Conservation (phyloP, 2,113 vertebrate genomes). For the Oreotrochilus melanogaster region DNA sequence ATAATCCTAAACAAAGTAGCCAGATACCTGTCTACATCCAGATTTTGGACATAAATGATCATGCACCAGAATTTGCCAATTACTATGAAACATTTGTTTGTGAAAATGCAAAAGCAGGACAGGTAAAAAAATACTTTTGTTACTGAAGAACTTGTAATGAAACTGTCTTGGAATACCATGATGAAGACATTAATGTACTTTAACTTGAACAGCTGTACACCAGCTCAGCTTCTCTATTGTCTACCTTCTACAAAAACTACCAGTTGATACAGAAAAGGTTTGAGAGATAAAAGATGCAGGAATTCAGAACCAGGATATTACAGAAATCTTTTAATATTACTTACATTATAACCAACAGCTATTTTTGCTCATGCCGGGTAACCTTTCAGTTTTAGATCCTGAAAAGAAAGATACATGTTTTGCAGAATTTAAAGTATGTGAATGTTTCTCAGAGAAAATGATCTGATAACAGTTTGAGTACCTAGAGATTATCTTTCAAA, state of each 20-base stretch:
- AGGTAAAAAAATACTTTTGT: conserved; percentile 74
- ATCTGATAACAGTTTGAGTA: background rate
- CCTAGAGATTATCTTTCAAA: background rate
- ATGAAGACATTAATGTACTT: background rate
- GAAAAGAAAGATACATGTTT: background rate
- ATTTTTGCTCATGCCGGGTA: background rate
- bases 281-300: background rate
- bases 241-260: background rate
- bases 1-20: conserved; percentile 81
- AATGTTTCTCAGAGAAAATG: background rate
- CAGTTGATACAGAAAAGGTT: background rate
- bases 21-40: conserved; percentile 80
- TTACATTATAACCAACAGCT: fast-evolving
- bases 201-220: background rate
- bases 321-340: background rate
- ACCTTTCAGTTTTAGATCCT: background rate
- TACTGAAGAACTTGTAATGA: background rate
- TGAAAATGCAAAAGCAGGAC: conserved; percentile 85
- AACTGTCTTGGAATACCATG: background rate
- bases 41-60: conserved; percentile 85
- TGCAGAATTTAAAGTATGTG: background rate
- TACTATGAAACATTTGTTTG: conserved; percentile 86
- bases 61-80: conserved; percentile 82
- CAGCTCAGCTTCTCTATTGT: background rate
- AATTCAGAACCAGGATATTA: background rate